Percentiles rank a stretch among this genome's conserved stretches.
These are phyloP conservation scores for Pandemis cinnamomeana DNA, from an alignment of 2,888 invertebrate species.

Conservation along the genomic window DNA sequence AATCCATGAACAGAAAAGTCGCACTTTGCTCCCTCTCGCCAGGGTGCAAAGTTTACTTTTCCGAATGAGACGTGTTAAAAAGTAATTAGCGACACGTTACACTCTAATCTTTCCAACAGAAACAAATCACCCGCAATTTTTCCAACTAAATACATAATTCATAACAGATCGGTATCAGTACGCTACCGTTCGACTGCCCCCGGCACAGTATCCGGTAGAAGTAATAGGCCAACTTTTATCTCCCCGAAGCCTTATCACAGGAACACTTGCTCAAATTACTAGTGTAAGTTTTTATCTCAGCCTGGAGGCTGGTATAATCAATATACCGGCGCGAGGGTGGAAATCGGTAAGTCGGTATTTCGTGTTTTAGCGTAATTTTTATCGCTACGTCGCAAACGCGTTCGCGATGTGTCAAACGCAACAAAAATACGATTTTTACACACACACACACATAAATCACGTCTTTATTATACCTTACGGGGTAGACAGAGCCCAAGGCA, in stretches of 20 bases:
- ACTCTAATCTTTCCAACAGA: slow-evolving; percentile 46
- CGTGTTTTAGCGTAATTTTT: not conserved
- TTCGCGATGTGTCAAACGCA: too few relatives aligned
- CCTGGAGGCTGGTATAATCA: slow-evolving; percentile 64
- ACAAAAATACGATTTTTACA: too few relatives aligned
- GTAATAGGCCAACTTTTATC: slow-evolving; percentile 79
- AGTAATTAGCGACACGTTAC: not conserved
- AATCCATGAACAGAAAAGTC: too few relatives aligned
- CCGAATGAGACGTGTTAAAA: too few relatives aligned
- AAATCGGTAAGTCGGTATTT: slow-evolving; percentile 7
- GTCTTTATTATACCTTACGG: too few relatives aligned
- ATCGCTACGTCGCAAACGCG: too few relatives aligned
- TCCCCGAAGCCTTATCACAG: slow-evolving; percentile 41
- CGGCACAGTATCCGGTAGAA: slow-evolving; percentile 57
- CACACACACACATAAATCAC: too few relatives aligned
- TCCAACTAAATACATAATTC: slow-evolving; percentile 77
- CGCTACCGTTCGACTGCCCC: slow-evolving; percentile 53
- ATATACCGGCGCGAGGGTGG: slow-evolving; percentile 52
- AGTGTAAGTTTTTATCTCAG: slow-evolving; percentile 72
- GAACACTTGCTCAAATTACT: slow-evolving; percentile 41
- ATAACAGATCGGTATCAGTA: slow-evolving; percentile 57
- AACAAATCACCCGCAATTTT: slow-evolving; percentile 63
- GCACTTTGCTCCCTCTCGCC: too few relatives aligned
- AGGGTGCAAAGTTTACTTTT: too few relatives aligned
- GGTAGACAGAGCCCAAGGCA: too few relatives aligned